A percentile compares a stretch with the other conserved stretches of the same genome.
Evolutionary conservation across 37 sponge, comb jelly and placozoan genomes (phyloP).

Genomic region (Theonella swinhoei): DNA sequence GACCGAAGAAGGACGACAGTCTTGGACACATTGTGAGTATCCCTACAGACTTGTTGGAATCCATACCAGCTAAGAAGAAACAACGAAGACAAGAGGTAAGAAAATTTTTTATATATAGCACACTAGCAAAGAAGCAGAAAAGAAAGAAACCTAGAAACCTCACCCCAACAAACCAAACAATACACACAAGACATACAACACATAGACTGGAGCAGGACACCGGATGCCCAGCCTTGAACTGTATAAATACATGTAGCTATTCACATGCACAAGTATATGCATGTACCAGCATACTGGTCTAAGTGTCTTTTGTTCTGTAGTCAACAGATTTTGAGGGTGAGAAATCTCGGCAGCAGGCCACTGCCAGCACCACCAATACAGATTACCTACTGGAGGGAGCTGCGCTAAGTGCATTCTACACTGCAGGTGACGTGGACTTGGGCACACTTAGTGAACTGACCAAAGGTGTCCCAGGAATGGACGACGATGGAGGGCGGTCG

Average conservation of each 20-base stretch:
- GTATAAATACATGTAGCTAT: neutral
- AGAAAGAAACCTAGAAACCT: too few relatives aligned
- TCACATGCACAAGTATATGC: too few relatives aligned
- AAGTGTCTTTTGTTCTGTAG: too few relatives aligned
- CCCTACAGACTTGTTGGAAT: neutral
- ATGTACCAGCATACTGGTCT: too few relatives aligned
- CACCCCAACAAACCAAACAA: too few relatives aligned
- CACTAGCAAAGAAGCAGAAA: too few relatives aligned
- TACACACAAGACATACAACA: too few relatives aligned
- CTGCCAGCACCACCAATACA: neutral
- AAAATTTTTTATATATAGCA: too few relatives aligned
- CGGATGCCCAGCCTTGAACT: neutral
- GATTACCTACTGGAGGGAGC: conserved; percentile 49
- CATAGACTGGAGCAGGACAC: too few relatives aligned
- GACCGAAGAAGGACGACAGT: neutral
- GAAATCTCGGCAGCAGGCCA: neutral
- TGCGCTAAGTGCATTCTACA: conserved; percentile 12
- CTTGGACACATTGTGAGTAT: neutral
- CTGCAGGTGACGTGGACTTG: conserved; percentile 44
- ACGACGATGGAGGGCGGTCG: conserved; percentile 15
- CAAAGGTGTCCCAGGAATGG: conserved; percentile 3
- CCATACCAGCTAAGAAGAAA: neutral
- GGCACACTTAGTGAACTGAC: conserved; percentile 66
- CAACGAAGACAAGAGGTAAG: neutral
- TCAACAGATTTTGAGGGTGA: neutral